Evolutionary conservation across 1,140 invertebrate genomes (phyloP).

Genomic region (Cylas formicarius): DNA sequence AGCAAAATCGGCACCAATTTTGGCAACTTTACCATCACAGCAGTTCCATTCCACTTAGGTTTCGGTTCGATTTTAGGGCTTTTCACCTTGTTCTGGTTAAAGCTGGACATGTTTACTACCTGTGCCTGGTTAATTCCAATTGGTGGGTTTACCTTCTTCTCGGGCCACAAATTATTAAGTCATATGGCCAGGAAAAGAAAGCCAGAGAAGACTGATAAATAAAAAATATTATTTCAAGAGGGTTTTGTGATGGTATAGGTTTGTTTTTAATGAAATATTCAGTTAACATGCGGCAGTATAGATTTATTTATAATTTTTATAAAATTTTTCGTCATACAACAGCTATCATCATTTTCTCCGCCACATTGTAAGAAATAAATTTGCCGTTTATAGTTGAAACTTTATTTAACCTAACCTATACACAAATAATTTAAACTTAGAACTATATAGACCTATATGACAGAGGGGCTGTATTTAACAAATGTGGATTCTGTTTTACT

Average conservation of each 20-base stretch:
- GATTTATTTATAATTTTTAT: too few species aligned
- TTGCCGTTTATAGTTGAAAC: too few species aligned
- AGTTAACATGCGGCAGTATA: too few species aligned
- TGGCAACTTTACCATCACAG: slow-evolving; percentile 71
- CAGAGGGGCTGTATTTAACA: slow-evolving; percentile 17
- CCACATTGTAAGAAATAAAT: too few species aligned
- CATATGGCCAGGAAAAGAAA: slow-evolving; percentile 50
- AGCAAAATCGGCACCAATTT: slow-evolving; percentile 82
- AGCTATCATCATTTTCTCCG: too few species aligned
- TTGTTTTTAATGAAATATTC: too few species aligned
- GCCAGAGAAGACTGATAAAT: slow-evolving; percentile 26
- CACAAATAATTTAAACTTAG: too few species aligned
- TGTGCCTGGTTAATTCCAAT: slow-evolving; percentile 80
- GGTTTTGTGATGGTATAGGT: too few species aligned
- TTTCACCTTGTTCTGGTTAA: slow-evolving; percentile 85
- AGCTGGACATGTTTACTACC: slow-evolving; percentile 94
- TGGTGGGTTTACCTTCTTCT: slow-evolving; percentile 79
- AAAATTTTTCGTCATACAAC: too few species aligned
- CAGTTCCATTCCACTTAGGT: slow-evolving; percentile 81
- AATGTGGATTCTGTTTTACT: slow-evolving; percentile 29
- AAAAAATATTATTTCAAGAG: too few species aligned
- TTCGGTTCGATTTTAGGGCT: slow-evolving; percentile 75
- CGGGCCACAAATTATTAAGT: slow-evolving; percentile 83
- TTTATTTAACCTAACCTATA: too few species aligned
- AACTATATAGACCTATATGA: too few species aligned